These are phyloP conservation scores for Mustela nigripes DNA, from an alignment of 2,113 vertebrate species.

Conservation along the genomic window DNA sequence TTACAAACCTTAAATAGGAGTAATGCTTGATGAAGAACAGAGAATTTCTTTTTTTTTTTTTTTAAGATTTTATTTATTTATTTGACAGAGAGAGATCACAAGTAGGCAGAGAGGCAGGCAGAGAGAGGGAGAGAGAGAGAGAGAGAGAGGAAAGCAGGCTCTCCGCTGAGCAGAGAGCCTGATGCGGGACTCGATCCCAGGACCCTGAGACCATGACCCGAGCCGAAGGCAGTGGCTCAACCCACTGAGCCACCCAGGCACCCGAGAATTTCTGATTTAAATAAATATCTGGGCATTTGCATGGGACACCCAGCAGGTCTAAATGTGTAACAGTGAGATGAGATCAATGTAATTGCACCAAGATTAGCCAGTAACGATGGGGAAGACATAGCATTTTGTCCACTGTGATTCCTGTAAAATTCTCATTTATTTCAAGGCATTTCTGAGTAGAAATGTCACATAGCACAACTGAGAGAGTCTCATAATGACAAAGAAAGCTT, in stretches of 20 bases:
- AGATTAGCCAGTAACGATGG: neutral
- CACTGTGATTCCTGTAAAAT: neutral
- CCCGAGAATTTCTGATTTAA: neutral
- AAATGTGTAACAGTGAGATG: neutral
- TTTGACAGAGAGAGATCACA: no score
- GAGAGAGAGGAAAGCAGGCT: no score
- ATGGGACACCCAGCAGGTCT: neutral
- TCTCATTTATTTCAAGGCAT: conserved; percentile 44
- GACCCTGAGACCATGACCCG: no score
- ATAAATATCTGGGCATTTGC: neutral
- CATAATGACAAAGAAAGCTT: neutral
- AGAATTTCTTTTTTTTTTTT: neutral
- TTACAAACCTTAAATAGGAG: conserved; percentile 16
- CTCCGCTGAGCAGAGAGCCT: no score
- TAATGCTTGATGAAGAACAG: neutral
- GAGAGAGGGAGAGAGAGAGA: no score
- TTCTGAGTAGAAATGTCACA: conserved; percentile 51
- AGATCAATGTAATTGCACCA: neutral
- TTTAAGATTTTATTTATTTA: no score
- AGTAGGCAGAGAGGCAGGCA: no score
- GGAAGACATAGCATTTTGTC: neutral
- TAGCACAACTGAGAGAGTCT: neutral
- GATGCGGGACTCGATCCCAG: no score
- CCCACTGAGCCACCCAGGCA: no score
- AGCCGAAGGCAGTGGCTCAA: no score